Evolutionary conservation across 2,888 invertebrate species (phyloP).

Genomic region (Hirtodrosophila confusa): DNA sequence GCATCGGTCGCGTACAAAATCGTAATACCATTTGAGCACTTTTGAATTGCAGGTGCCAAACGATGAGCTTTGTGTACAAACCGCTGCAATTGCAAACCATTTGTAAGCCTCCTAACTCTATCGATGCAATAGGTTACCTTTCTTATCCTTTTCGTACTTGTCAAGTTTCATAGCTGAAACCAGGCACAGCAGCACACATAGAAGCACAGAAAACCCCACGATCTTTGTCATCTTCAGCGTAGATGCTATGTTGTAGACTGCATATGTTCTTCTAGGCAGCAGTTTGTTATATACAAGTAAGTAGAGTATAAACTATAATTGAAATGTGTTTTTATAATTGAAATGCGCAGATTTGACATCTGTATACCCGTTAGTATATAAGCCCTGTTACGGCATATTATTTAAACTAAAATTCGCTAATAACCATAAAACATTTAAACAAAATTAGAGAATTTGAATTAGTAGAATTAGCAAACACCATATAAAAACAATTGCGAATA

Average conservation of each 20-base stretch:
- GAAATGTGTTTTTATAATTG: slow-evolving; percentile 8
- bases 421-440: no score
- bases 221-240: background rate
- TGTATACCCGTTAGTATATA: background rate
- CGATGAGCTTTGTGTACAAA: background rate
- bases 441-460: no score
- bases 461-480: no score
- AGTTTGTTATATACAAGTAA: slow-evolving; percentile 1
- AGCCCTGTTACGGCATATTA: background rate
- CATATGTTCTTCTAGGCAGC: background rate
- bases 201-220: background rate
- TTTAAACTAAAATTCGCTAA: background rate
- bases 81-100: slow-evolving; percentile 8
- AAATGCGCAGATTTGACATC: background rate
- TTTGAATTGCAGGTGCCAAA: background rate
- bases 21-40: slow-evolving; percentile 9
- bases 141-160: slow-evolving; percentile 1
- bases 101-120: no score
- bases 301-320: slow-evolving; percentile 1
- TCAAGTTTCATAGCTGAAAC: background rate
- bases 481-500: background rate
- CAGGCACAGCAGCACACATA: background rate
- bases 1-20: slow-evolving; percentile 16
- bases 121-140: slow-evolving; percentile 14
- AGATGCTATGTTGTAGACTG: background rate